A percentile compares a stretch with the other conserved stretches of the same genome.
phyloP scores from a whole-genome alignment of 2,113 vertebrate species.

The Cyphomyrus discorhynchus region DNA sequence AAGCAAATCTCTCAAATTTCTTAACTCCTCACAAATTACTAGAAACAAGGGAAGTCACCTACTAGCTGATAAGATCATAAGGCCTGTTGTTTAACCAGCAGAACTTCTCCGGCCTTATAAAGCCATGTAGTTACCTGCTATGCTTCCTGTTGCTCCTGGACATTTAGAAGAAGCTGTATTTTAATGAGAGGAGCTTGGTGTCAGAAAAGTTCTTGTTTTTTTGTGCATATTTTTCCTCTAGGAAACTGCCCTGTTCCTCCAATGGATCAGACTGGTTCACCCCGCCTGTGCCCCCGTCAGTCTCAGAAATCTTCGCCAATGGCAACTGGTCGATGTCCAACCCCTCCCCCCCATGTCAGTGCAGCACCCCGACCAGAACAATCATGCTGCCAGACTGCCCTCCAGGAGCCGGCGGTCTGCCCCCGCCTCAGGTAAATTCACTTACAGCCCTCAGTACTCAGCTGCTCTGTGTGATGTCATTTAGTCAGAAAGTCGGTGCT shows the following conservation, averaged over 20 bases:
- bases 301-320: conserved; percentile 71
- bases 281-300: conserved; percentile 61
- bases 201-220: neutral
- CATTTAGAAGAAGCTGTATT: neutral
- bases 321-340: conserved; percentile 92
- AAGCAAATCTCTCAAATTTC: neutral
- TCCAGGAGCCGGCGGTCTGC: conserved; percentile 78
- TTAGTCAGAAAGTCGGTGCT: neutral
- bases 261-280: conserved; percentile 68
- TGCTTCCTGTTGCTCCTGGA: neutral
- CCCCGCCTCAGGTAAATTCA: conserved; percentile 75
- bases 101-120: neutral
- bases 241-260: conserved; percentile 49
- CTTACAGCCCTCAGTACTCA: neutral
- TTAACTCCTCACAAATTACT: neutral
- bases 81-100: neutral
- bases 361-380: conserved; percentile 72
- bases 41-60: neutral
- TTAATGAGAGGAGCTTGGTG: neutral
- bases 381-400: conserved; percentile 86
- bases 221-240: conserved; percentile 23
- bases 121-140: neutral
- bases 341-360: conserved; percentile 84
- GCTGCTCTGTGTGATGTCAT: neutral
- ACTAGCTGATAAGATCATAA: neutral